phyloP scores from a whole-genome alignment of 1,140 invertebrate species.

The Pogonus chalceus region DNA sequence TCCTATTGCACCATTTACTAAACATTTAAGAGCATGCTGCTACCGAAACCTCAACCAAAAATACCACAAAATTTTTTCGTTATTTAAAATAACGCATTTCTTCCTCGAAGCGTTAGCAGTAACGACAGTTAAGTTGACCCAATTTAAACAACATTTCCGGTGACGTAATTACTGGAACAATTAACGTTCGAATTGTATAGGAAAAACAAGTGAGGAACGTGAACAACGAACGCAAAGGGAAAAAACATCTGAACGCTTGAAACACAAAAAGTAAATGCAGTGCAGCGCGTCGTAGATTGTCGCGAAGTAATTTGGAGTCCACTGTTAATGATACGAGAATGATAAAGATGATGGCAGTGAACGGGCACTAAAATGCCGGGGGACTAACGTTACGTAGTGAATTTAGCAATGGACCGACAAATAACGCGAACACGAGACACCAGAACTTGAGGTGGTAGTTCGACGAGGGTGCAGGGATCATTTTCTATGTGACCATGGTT shows the following conservation, averaged over 20 bases:
- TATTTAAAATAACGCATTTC: no score
- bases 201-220: neutral
- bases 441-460: no score
- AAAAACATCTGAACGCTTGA: neutral
- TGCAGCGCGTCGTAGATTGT: neutral
- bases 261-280: neutral
- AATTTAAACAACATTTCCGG: slow-evolving; percentile 1
- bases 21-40: no score
- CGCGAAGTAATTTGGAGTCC: slow-evolving; percentile 1
- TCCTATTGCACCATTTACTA: no score
- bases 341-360: neutral
- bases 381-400: no score
- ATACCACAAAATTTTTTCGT: no score
- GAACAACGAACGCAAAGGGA: neutral
- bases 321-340: slow-evolving; percentile 5
- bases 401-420: no score
- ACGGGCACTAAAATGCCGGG: neutral
- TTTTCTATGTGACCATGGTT: no score
- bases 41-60: no score
- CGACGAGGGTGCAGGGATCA: no score
- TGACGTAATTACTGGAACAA: slow-evolving; percentile 3
- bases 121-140: neutral
- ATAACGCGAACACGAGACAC: no score
- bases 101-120: no score
- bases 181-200: slow-evolving; percentile 1